Base-by-base conservation (phyloP, 2,113 vertebrate genomes). In the Meleagris gallopavo region DNA sequence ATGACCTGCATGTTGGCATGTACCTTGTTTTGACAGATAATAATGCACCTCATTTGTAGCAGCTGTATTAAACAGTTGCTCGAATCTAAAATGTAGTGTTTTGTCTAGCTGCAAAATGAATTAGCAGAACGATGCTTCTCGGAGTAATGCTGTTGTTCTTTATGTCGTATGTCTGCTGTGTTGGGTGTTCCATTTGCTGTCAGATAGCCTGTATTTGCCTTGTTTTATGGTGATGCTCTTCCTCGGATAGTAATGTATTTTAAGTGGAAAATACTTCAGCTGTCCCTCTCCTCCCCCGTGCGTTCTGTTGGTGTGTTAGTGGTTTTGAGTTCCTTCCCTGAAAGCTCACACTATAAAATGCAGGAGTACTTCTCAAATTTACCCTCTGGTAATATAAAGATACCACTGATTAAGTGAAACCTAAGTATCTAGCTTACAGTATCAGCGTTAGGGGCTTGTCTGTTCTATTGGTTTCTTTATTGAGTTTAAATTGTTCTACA, bases 201-300 rank as follows among this genome's bases (percentile, higher is more conserved):
- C 1, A 43, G 2, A 1, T 38, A 55, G 24, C 19, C 8, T 91
- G n/a, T 77, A 17, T 88, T 96, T 94, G 80, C 46, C 38, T 82
- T 88, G 40, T 66, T 92, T 84, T 65, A 52, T 29, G 87, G 74
- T 3, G 2, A 76, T 81, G 17, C 30, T 73, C 94, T 62, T 80
- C 50, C 43, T 89, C 41, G 45, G 43, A 88, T 66, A 76, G 70
- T 79, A 71, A n/a, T 86, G 45, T 76, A 58, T 84, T 93, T 93
- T 90, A 94, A 72, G 77, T 76, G 77, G 77, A 84, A 94, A 90
- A 78, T 72, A 61, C 70, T 92, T 62, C 80, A 90, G 77, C 86
- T 95, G 86, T 86, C 57, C 77, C n/a, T 92, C 40, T 94, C 81
- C 90, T 95, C 86, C 86, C 40, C 80, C 5, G 0, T 75, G 70